Percentiles rank a stretch among this genome's conserved stretches.
phyloP scores from a whole-genome alignment of 2,113 vertebrate genomes.

The Oophaga pumilio region DNA sequence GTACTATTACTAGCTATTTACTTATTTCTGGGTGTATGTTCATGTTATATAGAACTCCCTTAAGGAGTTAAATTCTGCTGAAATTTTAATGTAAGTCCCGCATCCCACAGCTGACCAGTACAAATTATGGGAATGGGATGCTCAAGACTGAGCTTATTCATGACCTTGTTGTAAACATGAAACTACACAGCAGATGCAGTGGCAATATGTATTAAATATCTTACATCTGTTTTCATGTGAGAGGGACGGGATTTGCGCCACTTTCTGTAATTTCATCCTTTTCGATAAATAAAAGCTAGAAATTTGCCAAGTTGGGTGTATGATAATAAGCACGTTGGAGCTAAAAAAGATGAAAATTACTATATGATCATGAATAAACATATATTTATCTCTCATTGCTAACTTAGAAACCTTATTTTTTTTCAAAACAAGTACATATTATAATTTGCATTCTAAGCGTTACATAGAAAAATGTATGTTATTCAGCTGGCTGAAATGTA shows the following conservation, averaged over 20 bases:
- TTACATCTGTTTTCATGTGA: neutral
- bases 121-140: neutral
- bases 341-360: constrained; percentile 28
- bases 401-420: neutral
- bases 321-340: constrained; percentile 4
- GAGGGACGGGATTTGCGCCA: neutral
- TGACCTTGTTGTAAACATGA: neutral
- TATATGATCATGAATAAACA: neutral
- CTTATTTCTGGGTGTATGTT: too few species aligned
- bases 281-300: neutral
- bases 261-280: neutral
- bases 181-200: neutral
- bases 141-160: neutral
- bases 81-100: too few species aligned
- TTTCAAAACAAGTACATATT: too few species aligned
- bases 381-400: constrained; percentile 4
- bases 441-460: neutral
- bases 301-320: neutral
- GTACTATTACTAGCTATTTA: too few species aligned
- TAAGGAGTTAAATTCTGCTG: too few species aligned
- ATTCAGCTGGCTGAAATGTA: neutral
- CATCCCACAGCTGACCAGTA: neutral
- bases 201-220: neutral
- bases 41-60: too few species aligned
- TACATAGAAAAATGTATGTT: neutral